Conservation (phyloP, 1,140 invertebrate genomes). For the Samia ricini region DNA sequence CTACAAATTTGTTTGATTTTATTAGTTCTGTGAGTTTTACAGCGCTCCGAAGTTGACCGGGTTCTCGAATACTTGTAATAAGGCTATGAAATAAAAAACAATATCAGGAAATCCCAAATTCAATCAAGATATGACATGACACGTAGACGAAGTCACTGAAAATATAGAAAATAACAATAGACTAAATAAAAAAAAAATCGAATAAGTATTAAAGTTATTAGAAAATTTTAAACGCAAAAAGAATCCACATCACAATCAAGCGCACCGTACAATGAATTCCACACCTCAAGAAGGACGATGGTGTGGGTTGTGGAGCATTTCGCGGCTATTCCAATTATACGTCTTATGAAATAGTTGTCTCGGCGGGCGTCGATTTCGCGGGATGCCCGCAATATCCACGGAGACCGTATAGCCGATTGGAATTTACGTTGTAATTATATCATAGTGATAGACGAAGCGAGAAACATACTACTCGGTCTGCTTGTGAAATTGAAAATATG, state of each 20-base stretch:
- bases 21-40: too few species aligned
- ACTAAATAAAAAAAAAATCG: background rate
- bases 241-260: conserved; percentile 5
- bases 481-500: too few species aligned
- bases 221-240: conserved; percentile 2
- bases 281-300: background rate
- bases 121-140: too few species aligned
- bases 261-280: conserved; percentile 10
- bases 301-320: conserved; percentile 13
- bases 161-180: background rate
- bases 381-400: conserved; percentile 58
- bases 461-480: conserved; percentile 1
- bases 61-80: too few species aligned
- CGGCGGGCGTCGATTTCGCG: conserved; percentile 50
- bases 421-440: conserved; percentile 45
- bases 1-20: too few species aligned
- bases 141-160: too few species aligned
- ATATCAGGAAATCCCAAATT: too few species aligned
- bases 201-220: background rate
- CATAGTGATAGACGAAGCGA: conserved; percentile 32
- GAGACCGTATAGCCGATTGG: conserved; percentile 54
- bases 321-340: conserved; percentile 72
- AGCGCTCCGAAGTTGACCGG: too few species aligned
- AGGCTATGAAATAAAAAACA: too few species aligned
- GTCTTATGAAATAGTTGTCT: conserved; percentile 72